These are phyloP conservation scores for Hypotaenidia philippensis DNA, from an alignment of 2,797 vertebrate species.

Conservation along the genomic window DNA sequence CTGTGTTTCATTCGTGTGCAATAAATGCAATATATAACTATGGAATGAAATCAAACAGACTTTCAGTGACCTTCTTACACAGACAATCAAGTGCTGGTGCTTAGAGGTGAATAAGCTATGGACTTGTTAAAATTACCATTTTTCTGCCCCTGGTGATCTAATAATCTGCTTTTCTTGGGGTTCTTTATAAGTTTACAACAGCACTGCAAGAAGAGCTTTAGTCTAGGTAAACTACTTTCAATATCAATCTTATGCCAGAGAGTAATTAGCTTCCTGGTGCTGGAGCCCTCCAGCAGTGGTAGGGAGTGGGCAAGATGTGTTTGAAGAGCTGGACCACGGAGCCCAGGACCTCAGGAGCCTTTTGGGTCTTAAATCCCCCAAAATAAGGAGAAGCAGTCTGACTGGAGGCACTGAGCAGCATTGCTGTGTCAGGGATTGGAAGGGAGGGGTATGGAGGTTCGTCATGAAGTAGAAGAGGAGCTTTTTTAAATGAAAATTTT, in stretches of 20 bases:
- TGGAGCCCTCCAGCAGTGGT: not conserved
- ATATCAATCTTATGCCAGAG: not conserved
- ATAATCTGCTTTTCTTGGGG: slow-evolving; percentile 12
- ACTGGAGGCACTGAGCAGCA: rapidly evolving
- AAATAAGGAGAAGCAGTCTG: not conserved
- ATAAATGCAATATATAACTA: slow-evolving; percentile 20
- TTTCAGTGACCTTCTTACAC: slow-evolving; percentile 34
- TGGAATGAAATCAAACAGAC: slow-evolving; percentile 13
- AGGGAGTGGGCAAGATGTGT: not conserved
- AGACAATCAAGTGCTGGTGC: not conserved
- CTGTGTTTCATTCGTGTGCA: not conserved
- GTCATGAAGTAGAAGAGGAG: not conserved
- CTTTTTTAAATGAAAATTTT: not conserved
- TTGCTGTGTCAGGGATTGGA: not conserved
- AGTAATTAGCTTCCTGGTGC: not conserved
- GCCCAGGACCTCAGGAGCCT: not conserved
- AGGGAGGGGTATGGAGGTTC: not conserved
- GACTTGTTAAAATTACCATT: slow-evolving; percentile 37
- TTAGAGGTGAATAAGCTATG: not conserved
- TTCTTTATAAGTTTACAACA: not conserved
- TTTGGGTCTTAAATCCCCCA: not conserved
- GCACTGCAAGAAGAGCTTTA: slow-evolving; percentile 12
- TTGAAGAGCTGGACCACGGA: not conserved
- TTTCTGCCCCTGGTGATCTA: not conserved
- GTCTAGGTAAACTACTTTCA: slow-evolving; percentile 7